phyloP scores from a whole-genome alignment of 2,113 vertebrate species.

The Labeo catla region DNA sequence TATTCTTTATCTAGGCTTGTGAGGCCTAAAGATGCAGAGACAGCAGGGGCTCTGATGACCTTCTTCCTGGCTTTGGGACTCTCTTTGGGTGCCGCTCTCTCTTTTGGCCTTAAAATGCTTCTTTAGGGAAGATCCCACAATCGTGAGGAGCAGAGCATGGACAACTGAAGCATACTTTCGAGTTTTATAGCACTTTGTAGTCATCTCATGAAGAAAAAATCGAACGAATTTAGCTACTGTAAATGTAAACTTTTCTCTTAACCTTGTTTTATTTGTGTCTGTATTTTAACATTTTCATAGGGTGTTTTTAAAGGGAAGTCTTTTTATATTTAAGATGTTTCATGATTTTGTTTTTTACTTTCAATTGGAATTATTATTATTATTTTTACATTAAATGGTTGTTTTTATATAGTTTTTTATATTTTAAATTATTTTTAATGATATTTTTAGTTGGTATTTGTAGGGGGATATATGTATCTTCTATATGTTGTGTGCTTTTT shows the following conservation, averaged over 20 bases:
- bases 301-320: slow-evolving; percentile 1
- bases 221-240: neutral
- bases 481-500: neutral
- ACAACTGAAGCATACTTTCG: too few relatives aligned
- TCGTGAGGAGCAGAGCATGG: too few relatives aligned
- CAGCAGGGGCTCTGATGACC: slow-evolving; percentile 85
- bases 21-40: slow-evolving; percentile 79
- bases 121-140: slow-evolving; percentile 11
- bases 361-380: neutral
- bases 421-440: neutral
- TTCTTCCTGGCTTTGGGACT: slow-evolving; percentile 87
- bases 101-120: slow-evolving; percentile 75
- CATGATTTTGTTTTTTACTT: neutral
- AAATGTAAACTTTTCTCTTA: neutral
- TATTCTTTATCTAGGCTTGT: slow-evolving; percentile 75
- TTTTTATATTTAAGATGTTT: neutral
- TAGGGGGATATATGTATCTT: neutral
- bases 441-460: neutral
- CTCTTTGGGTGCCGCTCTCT: slow-evolving; percentile 79
- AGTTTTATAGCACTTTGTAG: neutral
- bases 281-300: neutral
- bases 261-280: neutral
- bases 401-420: neutral
- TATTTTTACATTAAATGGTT: neutral
- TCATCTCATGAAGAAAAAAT: neutral